Base-by-base conservation (phyloP, 2,888 invertebrate species). In the Tinea trinotella region DNA sequence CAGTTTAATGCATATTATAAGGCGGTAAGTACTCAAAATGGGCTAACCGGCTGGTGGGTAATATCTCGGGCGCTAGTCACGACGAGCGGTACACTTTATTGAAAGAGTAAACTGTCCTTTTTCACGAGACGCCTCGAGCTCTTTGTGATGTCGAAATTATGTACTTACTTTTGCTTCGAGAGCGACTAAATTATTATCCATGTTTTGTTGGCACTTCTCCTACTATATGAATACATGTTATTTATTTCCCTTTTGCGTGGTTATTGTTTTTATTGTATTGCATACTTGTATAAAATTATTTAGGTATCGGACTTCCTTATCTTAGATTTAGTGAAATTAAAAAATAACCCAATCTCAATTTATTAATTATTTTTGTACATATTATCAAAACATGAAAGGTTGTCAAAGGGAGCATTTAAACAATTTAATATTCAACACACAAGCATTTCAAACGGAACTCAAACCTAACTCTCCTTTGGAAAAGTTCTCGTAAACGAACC, bases 1-100 rank as follows among this genome's bases (percentile, higher is more conserved):
- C 80, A 81, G 74, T 82, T 80, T 82, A 83, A 83, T 84, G 82
- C 84, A 83, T 83, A 82, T 80, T 81, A 83, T 81, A 83, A 77
- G 71, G 71, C 71, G 69, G 76, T 78, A 76, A 83, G 76, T 70
- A 75, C 79, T 77, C 72, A 67, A 71, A 83, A 73, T 74, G 72
- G 74, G 72, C 71, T 76, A 74, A 72, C 67, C 72, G 71, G 67
- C 19, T 24, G 24, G 61, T 70, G 70, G 72, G 78, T 68, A 81
- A 81, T 82, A 79, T 75, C 68, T 67, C 66, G 62, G 64, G 67
- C 65, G 68, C 70, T 46, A 40, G 40, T 40, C 40, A 40, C 40
- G 46, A 67, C 69, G 66, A 65, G 62, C 49, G 15, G 46, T 69
- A 65, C 70, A 66, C 75, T 77, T 78, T 78, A 83, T 83, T 81